phyloP scores from a whole-genome alignment of 2,797 vertebrate genomes.

The Synaphobranchus kaupii region DNA sequence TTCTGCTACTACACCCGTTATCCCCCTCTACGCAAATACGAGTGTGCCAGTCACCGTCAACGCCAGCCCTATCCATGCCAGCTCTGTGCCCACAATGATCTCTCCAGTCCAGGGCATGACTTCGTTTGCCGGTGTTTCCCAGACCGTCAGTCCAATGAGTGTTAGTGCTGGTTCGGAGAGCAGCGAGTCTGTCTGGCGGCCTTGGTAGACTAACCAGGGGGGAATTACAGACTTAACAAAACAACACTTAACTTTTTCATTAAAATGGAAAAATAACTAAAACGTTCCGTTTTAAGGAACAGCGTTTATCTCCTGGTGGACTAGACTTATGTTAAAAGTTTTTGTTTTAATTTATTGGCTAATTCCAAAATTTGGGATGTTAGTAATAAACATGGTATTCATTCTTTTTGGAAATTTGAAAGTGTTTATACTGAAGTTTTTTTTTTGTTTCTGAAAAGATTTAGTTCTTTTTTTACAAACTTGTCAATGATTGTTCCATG shows the following conservation, averaged over 20 bases:
- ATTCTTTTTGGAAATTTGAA: constrained; percentile 56
- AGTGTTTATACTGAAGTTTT: constrained; percentile 77
- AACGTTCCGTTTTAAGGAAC: constrained; percentile 90
- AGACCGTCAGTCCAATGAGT: constrained; percentile 70
- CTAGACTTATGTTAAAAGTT: constrained; percentile 34
- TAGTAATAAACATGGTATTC: constrained; percentile 66
- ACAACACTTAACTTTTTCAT: constrained; percentile 38
- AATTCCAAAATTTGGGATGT: constrained; percentile 79
- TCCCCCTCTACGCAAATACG: constrained; percentile 84
- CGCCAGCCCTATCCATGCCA: constrained; percentile 69
- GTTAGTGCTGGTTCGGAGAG: constrained; percentile 74
- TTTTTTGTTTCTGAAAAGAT: constrained; percentile 79
- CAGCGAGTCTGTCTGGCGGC: constrained; percentile 84
- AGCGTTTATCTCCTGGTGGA: constrained; percentile 52
- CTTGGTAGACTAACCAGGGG: constrained; percentile 74
- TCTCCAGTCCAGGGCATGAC: constrained; percentile 83
- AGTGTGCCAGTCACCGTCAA: constrained; percentile 74
- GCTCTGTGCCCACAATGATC: constrained; percentile 59
- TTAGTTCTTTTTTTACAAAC: constrained; percentile 87
- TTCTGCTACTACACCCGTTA: constrained; percentile 70
- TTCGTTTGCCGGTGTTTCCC: constrained; percentile 74
- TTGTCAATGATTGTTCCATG: constrained; percentile 80
- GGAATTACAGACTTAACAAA: constrained; percentile 18
- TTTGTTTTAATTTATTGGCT: constrained; percentile 60
- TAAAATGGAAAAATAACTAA: constrained; percentile 39